Conservation (phyloP, 2,888 invertebrate species). For the Biston betularia region DNA sequence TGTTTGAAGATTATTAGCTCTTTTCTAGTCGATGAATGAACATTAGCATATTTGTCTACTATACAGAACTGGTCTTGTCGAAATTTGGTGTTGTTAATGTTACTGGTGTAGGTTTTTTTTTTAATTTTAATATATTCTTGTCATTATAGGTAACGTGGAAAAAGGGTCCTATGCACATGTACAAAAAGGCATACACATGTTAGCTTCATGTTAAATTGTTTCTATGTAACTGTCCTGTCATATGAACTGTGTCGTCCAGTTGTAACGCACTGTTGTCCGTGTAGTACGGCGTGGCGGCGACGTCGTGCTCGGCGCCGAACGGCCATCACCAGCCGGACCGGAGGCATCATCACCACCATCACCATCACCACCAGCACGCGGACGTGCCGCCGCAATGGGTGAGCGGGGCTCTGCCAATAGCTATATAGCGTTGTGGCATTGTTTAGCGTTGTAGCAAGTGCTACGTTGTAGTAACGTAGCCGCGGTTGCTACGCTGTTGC, state of each 20-base stretch:
- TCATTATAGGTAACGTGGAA: no score
- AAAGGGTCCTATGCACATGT: no score
- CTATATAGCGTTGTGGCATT: no score
- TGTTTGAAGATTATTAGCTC: no score
- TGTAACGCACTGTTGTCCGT: conserved; percentile 45
- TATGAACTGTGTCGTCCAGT: background rate
- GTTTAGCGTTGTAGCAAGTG: no score
- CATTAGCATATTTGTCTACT: no score
- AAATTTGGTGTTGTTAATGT: no score
- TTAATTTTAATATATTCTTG: no score
- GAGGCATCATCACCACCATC: conserved; percentile 73
- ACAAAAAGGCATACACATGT: no score
- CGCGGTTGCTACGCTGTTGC: background rate
- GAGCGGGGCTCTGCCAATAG: conserved; percentile 53
- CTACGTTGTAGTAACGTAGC: conserved; percentile 22
- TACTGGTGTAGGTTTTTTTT: no score
- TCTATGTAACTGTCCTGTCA: background rate
- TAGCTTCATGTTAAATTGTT: background rate
- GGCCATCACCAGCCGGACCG: conserved; percentile 80
- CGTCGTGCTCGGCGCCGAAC: conserved; percentile 80
- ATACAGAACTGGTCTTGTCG: no score
- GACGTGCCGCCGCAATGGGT: conserved; percentile 82
- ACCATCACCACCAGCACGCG: conserved; percentile 81
- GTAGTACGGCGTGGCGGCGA: conserved; percentile 84
- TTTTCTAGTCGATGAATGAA: no score